Evolutionary conservation across 2,888 invertebrate species (phyloP).

Genomic region (Acleris cristana): DNA sequence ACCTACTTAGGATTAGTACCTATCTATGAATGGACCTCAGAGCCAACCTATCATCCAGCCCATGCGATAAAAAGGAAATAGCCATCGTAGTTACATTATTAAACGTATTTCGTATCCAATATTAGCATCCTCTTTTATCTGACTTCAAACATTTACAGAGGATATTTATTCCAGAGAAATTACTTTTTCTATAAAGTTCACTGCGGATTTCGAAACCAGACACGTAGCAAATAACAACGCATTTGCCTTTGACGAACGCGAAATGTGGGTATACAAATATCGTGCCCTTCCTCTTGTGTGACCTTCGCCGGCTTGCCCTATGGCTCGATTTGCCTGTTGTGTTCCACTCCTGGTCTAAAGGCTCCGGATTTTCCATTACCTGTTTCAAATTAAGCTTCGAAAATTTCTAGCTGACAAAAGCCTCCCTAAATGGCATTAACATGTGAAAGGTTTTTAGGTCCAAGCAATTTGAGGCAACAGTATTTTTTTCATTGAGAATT

Average conservation of each 20-base stretch:
- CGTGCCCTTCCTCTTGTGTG: conserved; percentile 46
- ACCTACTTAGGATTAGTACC: too few species aligned
- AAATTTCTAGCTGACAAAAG: conserved; percentile 2
- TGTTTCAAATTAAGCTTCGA: neutral
- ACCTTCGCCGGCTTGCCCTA: conserved; percentile 44
- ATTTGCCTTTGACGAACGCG: conserved; percentile 25
- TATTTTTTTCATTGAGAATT: conserved; percentile 1
- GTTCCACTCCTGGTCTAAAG: neutral
- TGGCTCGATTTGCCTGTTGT: conserved; percentile 10
- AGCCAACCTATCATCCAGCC: too few species aligned
- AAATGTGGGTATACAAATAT: conserved; percentile 14
- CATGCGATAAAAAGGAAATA: too few species aligned
- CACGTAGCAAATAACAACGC: conserved; percentile 13
- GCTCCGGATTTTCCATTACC: conserved; percentile 8
- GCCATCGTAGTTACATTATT: neutral
- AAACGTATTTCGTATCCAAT: neutral
- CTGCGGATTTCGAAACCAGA: neutral
- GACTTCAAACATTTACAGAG: neutral
- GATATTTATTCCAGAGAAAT: neutral
- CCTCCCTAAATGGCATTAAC: conserved; percentile 11
- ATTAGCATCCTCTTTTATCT: neutral
- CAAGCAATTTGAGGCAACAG: neutral
- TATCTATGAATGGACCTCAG: too few species aligned
- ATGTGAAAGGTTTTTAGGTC: conserved; percentile 12
- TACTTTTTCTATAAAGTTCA: conserved; percentile 1